Evolutionary conservation across 92 coral and sea anemone genomes (phyloP), one percentile per base, ranked within the genome.

Genomic region (Parazoanthus darwini): DNA sequence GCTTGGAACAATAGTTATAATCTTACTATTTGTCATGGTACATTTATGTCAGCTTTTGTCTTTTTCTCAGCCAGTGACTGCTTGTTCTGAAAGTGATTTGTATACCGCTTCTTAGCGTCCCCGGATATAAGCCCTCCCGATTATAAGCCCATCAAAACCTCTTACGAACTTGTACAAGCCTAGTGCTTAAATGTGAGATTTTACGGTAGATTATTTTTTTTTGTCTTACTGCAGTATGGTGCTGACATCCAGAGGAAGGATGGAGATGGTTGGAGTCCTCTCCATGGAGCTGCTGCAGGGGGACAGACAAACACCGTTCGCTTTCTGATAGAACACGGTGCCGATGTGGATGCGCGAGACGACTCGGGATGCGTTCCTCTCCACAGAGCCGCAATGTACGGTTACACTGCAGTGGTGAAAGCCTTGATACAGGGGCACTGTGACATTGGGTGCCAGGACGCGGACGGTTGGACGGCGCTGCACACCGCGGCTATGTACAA

Each of bases 401-500:
- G 86, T 4, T 25, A 81, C n/a, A 81, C 86, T 11, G 86, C 86
- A 42, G 86, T 63, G 50, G 73, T 81, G 56, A 81, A 65, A 37
- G 86, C 54, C 74, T 81, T 81, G 86, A 9, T 81, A 63, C 48
- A 36, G 0, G 86, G 86, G 13, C 74, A 81, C 33, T 81, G 86
- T 25, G 59, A 81, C 20, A 35, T 81, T 15, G 86, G 59, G 75
- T 58, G 86, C 20, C 86, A 81, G 74, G 86, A 81, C 11, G 33
- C 4, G 11, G 86, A 81, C 11, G 86, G 86, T 0, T 81, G 86
- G 86, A 81, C 86, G 7, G 86, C 86, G 15, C 54, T 81, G 54
- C 86, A 81, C 75, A 81, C 86, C 13, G 86, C 86, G 56, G 86
- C 86, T 4, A 81, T 81, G 86, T 81, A 81, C 71, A 81, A 65